These are phyloP conservation scores for Philhelius pedissequus DNA, from an alignment of 2,888 invertebrate genomes.

Conservation along the genomic window DNA sequence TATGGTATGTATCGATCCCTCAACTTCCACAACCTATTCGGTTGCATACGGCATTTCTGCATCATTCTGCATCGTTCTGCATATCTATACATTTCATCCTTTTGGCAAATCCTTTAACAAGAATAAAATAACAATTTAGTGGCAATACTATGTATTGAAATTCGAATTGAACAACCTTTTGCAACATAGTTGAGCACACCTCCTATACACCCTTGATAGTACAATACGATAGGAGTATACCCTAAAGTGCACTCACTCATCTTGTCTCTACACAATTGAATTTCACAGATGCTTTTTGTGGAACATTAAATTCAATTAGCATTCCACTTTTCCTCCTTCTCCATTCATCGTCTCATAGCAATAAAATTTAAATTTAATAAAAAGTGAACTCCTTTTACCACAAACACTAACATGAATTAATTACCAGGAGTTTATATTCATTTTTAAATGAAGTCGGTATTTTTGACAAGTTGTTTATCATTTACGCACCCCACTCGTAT, in stretches of 20 bases:
- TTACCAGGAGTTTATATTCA: background rate
- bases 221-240: background rate
- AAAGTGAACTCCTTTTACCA: background rate
- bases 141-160: background rate
- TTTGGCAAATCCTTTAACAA: background rate
- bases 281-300: slow-evolving; percentile 6
- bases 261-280: background rate
- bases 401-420: background rate
- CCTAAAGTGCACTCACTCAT: background rate
- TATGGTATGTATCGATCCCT: too few species aligned
- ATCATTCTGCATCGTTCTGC: background rate
- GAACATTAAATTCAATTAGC: background rate
- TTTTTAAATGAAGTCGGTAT: background rate
- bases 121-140: background rate
- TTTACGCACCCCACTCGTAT: background rate
- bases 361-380: background rate
- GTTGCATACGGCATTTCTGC: too few species aligned
- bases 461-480: background rate
- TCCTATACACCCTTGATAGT: too few species aligned
- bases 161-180: background rate
- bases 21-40: too few species aligned
- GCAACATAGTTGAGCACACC: background rate
- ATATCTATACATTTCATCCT: background rate
- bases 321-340: background rate
- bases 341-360: background rate